A percentile compares a stretch with the other conserved stretches of the same genome.
These are phyloP conservation scores for Eleutherodactylus coqui DNA, from an alignment of 2,797 vertebrate genomes.

Conservation along the genomic window DNA sequence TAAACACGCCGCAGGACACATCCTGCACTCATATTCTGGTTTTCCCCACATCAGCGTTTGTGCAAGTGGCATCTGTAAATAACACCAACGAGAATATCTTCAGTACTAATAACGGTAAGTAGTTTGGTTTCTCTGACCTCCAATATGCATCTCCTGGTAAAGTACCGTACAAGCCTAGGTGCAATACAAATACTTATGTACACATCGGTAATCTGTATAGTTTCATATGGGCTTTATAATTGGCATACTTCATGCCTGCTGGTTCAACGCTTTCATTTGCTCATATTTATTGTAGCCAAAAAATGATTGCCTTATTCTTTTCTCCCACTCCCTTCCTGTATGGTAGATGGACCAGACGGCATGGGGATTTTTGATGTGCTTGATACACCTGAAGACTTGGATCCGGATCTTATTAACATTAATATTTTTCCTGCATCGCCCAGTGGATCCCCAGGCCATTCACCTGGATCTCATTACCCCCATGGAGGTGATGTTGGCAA, in stretches of 20 bases:
- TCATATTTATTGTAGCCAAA: background rate
- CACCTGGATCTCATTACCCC: slow-evolving; percentile 94
- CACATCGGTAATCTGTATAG: background rate
- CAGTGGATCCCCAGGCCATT: slow-evolving; percentile 92
- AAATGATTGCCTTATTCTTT: background rate
- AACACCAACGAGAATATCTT: slow-evolving; percentile 96
- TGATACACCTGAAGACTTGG: slow-evolving; percentile 91
- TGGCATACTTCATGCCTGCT: background rate
- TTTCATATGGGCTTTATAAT: too few species aligned
- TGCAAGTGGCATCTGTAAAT: slow-evolving; percentile 92
- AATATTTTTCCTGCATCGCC: slow-evolving; percentile 95
- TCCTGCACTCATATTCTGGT: slow-evolving; percentile 98
- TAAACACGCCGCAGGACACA: slow-evolving; percentile 97
- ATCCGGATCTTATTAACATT: slow-evolving; percentile 97
- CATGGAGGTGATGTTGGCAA: slow-evolving; percentile 94
- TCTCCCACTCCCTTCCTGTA: background rate
- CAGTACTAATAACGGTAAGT: slow-evolving; percentile 94
- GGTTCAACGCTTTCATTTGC: background rate
- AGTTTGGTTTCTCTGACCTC: background rate
- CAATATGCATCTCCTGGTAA: background rate
- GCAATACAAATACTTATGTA: background rate
- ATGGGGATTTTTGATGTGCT: slow-evolving; percentile 94
- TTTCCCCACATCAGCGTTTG: slow-evolving; percentile 95
- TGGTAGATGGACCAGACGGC: slow-evolving; percentile 86
- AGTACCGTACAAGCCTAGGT: background rate